A percentile compares a stretch with the other conserved stretches of the same genome.
phyloP scores from a whole-genome alignment of 2,888 invertebrate genomes.

The Scaptomyza parva region DNA sequence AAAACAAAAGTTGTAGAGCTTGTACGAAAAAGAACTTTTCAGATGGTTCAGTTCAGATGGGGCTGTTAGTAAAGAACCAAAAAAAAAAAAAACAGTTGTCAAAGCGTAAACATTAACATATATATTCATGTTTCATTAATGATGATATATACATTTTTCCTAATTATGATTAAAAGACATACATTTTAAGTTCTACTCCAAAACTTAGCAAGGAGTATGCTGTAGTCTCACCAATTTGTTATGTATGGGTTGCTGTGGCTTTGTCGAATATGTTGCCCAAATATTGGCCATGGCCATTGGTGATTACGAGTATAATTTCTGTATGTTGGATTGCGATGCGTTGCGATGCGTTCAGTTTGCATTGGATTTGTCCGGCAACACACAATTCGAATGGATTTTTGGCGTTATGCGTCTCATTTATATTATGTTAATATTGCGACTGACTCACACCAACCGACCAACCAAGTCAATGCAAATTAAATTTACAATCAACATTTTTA shows the following conservation, averaged over 20 bases:
- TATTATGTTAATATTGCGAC: constrained; percentile 59
- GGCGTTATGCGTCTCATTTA: constrained; percentile 60
- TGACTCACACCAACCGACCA: constrained; percentile 30
- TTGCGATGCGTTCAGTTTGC: constrained; percentile 33
- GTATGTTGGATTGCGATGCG: constrained; percentile 26
- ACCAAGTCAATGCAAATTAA: constrained; percentile 59
- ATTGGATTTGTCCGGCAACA: constrained; percentile 56
- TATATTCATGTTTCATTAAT: too few relatives aligned
- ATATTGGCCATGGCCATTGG: constrained; percentile 30
- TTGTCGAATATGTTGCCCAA: constrained; percentile 21
- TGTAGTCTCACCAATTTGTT: neutral
- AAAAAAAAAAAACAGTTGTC: too few relatives aligned
- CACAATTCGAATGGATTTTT: constrained; percentile 56
- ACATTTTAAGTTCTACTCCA: too few relatives aligned
- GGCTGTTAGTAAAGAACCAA: too few relatives aligned
- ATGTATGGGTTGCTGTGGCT: neutral
- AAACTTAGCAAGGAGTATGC: constrained; percentile 7
- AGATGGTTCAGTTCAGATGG: too few relatives aligned
- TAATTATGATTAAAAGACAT: too few relatives aligned
- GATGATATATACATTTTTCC: too few relatives aligned
- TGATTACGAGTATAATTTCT: constrained; percentile 43
- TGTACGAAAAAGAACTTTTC: too few relatives aligned
- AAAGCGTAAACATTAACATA: too few relatives aligned
- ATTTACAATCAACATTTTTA: constrained; percentile 50
- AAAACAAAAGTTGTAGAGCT: too few relatives aligned